Base-by-base conservation (phyloP, 1,140 invertebrate genomes). In the Lordiphosa mommai region DNA sequence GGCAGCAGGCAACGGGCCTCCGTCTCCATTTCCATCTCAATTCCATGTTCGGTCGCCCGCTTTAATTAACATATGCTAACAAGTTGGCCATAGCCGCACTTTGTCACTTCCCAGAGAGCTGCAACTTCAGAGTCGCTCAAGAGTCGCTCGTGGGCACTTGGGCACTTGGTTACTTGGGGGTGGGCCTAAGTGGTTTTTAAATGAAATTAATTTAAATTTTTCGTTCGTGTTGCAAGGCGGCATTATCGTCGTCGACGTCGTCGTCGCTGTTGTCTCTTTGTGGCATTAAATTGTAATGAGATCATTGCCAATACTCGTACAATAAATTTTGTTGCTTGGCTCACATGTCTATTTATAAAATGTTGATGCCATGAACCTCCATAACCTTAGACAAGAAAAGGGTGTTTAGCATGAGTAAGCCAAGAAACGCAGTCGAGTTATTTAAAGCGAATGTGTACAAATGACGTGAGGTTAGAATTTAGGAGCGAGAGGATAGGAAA, bases 31-130 rank as follows among this genome's bases (percentile, higher is more conserved):
- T 57, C 41, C 64, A 60, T 64, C 58, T 56, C 41, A 57, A 29
- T 59, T 63, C 44, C 12, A 41, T 51, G 56, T 46, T 63, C 50
- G 55, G 49, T 72, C 74, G 74, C 74, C 74, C 76, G 74, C 74
- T 82, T 82, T 82, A 82, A 82, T 82, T 82, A 82, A 82, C 76
- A 82, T 82, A 82, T 82, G 76, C 76, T 82, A 82, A 82, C 77
- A 82, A 82, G 76, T 82, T 82, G 76, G 71, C 71, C 76, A 71
- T 51, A 23, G 76, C 77, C 76, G 76, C 76, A 82, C 77, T 84
- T 82, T 82, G 76, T 84, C 76, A 82, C 76, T 76, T 82, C 59
- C 71, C 61, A 80, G 67, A 67, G 68, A 30, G 51, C 48, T 40
- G 43, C 30, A 34, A 23, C 30, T 44, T 38, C 17, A 9, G 17